These are phyloP conservation scores for Equus przewalskii DNA, from an alignment of 2,113 vertebrate species.

Conservation along the genomic window DNA sequence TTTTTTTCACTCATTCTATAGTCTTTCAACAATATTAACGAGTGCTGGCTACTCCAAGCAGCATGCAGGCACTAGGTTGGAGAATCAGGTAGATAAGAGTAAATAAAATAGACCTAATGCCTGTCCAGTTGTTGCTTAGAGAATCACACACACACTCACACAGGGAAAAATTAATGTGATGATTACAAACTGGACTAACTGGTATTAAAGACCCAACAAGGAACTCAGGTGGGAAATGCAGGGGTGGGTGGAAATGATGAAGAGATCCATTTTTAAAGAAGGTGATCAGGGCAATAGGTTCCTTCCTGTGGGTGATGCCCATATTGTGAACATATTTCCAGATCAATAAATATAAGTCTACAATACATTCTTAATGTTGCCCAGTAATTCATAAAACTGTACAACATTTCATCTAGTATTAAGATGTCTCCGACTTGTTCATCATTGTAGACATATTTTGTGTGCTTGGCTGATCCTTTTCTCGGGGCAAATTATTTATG, in stretches of 20 bases:
- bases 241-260: background rate
- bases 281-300: background rate
- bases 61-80: background rate
- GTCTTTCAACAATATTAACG: background rate
- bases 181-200: background rate
- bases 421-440: background rate
- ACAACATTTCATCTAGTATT: background rate
- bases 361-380: background rate
- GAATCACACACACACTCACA: background rate
- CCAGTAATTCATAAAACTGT: background rate
- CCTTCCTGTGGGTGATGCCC: background rate
- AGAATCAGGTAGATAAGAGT: background rate
- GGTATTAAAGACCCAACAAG: background rate
- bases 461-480: background rate
- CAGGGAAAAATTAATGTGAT: background rate
- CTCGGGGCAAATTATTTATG: background rate
- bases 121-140: background rate
- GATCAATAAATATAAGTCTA: background rate
- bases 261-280: background rate
- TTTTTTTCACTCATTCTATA: background rate
- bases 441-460: conserved; percentile 1
- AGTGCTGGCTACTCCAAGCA: background rate
- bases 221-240: background rate
- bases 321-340: background rate
- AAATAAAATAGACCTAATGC: background rate